A percentile compares a stretch with the other conserved stretches of the same genome.
Conservation (phyloP, 2,888 invertebrate genomes). For the Gymnocheta viridis region DNA sequence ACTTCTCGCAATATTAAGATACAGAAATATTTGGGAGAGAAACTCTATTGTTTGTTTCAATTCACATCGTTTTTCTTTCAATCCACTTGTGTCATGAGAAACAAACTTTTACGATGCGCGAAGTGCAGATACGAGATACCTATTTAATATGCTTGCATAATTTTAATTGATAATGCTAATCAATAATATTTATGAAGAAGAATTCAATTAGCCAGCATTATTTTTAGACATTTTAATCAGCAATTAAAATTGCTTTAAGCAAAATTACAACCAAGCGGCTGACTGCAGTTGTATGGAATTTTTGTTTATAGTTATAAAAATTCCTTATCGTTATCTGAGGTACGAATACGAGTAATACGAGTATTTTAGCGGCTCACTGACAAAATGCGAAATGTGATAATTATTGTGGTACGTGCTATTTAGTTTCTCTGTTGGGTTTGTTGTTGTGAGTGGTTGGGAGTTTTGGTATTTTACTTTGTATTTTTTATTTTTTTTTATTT, state of each 20-base stretch:
- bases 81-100: too few relatives aligned
- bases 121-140: too few relatives aligned
- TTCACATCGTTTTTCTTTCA: too few relatives aligned
- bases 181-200: conserved; percentile 10
- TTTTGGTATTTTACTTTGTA: conserved; percentile 1
- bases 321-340: conserved; percentile 41
- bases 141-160: too few relatives aligned
- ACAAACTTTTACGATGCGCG: too few relatives aligned
- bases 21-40: too few relatives aligned
- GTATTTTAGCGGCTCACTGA: conserved; percentile 30
- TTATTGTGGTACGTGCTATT: conserved; percentile 65
- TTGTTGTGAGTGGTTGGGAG: conserved; percentile 4
- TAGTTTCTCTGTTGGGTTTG: conserved; percentile 6
- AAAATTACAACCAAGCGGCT: background rate
- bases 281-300: conserved; percentile 4
- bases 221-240: conserved; percentile 27
- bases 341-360: conserved; percentile 12
- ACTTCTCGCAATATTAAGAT: too few relatives aligned
- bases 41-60: too few relatives aligned
- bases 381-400: conserved; percentile 59
- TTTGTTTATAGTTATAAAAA: conserved; percentile 31
- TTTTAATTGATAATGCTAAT: background rate
- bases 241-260: conserved; percentile 30
- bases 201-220: conserved; percentile 10
- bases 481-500: conserved; percentile 14